phyloP scores from a whole-genome alignment of 2,113 vertebrate species.

The Cynocephalus volans region DNA sequence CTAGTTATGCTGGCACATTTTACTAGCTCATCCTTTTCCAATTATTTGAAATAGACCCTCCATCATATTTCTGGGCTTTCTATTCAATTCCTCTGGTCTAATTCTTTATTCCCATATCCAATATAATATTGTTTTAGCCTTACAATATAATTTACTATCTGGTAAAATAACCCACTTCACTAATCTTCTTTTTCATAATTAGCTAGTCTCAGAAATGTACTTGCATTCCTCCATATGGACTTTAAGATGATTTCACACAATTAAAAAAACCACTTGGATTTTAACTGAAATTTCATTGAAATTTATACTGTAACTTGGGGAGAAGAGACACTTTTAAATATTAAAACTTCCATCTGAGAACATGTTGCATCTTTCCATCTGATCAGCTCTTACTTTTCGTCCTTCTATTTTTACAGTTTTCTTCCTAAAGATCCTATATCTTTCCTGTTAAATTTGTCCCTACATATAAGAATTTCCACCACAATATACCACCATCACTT shows the following conservation, averaged over 20 bases:
- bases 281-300: not conserved
- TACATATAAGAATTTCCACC: not conserved
- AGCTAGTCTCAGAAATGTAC: not conserved
- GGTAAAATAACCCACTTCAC: not conserved
- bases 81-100: not conserved
- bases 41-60: not conserved
- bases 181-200: not conserved
- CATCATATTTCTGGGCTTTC: not conserved
- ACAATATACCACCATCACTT: not conserved
- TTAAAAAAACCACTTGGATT: not conserved
- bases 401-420: not conserved
- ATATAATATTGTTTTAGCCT: not conserved
- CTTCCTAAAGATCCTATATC: not conserved
- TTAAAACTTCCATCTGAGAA: not conserved
- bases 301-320: not conserved
- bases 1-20: not conserved
- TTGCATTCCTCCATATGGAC: not conserved
- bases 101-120: not conserved
- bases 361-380: not conserved
- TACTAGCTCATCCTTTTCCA: not conserved
- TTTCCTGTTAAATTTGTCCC: conserved; percentile 5
- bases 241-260: conserved; percentile 40
- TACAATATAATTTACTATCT: not conserved
- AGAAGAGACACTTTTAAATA: conserved; percentile 15
- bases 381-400: not conserved